phyloP scores from a whole-genome alignment of 2,888 invertebrate genomes.

The Chrysotoxum bicinctum region DNA sequence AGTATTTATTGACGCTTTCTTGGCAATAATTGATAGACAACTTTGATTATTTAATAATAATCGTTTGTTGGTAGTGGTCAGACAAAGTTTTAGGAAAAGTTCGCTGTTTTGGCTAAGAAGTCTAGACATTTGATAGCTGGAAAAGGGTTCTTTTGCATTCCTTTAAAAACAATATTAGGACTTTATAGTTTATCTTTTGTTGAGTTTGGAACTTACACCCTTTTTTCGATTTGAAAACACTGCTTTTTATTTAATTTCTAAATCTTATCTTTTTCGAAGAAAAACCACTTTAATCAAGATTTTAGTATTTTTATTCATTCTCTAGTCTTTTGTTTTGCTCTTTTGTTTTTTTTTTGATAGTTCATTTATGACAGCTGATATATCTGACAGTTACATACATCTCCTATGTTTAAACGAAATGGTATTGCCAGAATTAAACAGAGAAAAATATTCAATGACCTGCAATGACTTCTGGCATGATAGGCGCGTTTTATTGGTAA shows the following conservation, averaged over 20 bases:
- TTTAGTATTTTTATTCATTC: background rate
- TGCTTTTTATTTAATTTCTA: background rate
- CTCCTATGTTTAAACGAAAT: background rate
- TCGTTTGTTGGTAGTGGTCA: slow-evolving; percentile 6
- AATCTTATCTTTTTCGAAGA: background rate
- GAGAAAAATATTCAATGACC: too few species aligned
- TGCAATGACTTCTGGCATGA: too few species aligned
- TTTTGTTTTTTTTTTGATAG: background rate
- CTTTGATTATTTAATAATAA: slow-evolving; percentile 1
- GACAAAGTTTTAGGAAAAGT: slow-evolving; percentile 13
- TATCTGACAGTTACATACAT: background rate
- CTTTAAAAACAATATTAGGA: background rate
- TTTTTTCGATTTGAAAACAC: background rate
- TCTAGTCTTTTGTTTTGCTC: slow-evolving; percentile 6
- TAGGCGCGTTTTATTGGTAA: too few species aligned
- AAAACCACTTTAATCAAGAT: slow-evolving; percentile 16
- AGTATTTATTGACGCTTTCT: background rate
- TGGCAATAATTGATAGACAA: slow-evolving; percentile 1
- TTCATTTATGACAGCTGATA: background rate
- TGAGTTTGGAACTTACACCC: background rate
- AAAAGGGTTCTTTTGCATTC: slow-evolving; percentile 4
- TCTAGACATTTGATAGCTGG: slow-evolving; percentile 49
- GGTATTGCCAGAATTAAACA: background rate
- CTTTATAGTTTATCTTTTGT: background rate
- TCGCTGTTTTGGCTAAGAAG: slow-evolving; percentile 3